These are phyloP conservation scores for Nyctibius bracteatus DNA, from an alignment of 2,113 vertebrate genomes.

Conservation along the genomic window DNA sequence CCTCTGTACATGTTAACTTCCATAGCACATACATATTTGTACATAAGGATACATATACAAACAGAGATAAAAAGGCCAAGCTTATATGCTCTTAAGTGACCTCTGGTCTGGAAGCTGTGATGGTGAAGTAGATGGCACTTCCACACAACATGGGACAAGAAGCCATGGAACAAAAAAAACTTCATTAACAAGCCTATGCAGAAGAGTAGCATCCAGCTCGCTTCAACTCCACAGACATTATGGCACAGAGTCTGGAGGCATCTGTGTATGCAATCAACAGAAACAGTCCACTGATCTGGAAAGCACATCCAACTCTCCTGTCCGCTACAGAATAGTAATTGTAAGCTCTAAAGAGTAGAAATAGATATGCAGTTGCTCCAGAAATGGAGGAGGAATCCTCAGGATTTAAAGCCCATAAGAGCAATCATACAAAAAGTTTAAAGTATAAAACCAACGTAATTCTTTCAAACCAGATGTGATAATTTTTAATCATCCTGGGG, in stretches of 20 bases:
- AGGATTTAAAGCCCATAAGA: not conserved
- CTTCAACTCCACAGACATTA: not conserved
- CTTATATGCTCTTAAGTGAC: rapidly evolving
- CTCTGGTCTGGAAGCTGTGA: not conserved
- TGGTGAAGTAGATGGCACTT: not conserved
- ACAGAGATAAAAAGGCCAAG: not conserved
- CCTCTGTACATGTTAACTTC: not conserved
- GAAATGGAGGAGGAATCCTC: not conserved
- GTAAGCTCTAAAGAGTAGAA: not conserved
- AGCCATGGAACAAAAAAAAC: not conserved
- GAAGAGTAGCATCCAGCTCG: not conserved
- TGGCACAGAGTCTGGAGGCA: not conserved
- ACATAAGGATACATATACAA: not conserved
- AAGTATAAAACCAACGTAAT: not conserved
- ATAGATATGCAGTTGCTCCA: not conserved
- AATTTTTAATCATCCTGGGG: not conserved
- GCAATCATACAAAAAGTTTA: not conserved
- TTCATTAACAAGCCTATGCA: not conserved
- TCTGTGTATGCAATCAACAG: not conserved
- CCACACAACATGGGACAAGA: not conserved
- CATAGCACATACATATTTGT: not conserved
- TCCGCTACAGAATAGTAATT: not conserved
- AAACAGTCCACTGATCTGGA: not conserved
- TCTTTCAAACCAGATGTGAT: not conserved
- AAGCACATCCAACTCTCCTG: not conserved